A percentile compares a stretch with the other conserved stretches of the same genome.
phyloP scores from a whole-genome alignment of 2,888 invertebrate genomes.

The Scaptomyza parva region DNA sequence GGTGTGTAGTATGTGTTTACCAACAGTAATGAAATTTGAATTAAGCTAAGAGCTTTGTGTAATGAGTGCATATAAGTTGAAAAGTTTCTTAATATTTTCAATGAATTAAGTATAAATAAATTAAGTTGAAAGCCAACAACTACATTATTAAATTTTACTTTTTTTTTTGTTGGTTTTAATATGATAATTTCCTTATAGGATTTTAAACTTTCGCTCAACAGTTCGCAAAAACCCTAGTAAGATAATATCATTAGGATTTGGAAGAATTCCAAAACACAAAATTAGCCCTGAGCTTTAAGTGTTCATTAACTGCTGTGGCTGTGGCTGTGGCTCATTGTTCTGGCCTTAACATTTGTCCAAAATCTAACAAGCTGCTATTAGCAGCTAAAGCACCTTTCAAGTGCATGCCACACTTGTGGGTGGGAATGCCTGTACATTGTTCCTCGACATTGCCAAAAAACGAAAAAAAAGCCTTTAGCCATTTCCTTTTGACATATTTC shows the following conservation, averaged over 20 bases:
- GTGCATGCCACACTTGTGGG: conserved; percentile 28
- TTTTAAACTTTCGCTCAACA: too few relatives aligned
- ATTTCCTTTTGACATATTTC: conserved; percentile 67
- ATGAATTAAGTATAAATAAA: not conserved
- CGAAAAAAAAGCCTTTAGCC: conserved; percentile 25
- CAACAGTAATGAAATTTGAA: conserved; percentile 38
- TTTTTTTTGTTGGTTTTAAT: not conserved
- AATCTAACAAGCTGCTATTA: conserved; percentile 46
- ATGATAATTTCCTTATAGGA: not conserved
- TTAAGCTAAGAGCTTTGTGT: conserved; percentile 35
- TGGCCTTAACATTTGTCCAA: conserved; percentile 5
- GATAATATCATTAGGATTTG: not conserved
- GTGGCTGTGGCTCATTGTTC: not conserved
- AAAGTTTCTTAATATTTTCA: conserved; percentile 2
- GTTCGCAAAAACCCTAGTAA: not conserved
- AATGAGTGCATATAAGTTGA: conserved; percentile 15
- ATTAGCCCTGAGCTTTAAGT: too few relatives aligned
- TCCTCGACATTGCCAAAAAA: conserved; percentile 13
- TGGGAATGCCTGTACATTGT: conserved; percentile 27
- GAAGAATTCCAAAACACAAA: not conserved
- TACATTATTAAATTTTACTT: not conserved
- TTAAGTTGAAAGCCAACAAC: not conserved
- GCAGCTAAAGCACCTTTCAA: conserved; percentile 47
- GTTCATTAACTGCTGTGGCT: not conserved
- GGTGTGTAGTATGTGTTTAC: too few relatives aligned